Conservation (phyloP, 2,797 vertebrate genomes). For the Brotula barbata region DNA sequence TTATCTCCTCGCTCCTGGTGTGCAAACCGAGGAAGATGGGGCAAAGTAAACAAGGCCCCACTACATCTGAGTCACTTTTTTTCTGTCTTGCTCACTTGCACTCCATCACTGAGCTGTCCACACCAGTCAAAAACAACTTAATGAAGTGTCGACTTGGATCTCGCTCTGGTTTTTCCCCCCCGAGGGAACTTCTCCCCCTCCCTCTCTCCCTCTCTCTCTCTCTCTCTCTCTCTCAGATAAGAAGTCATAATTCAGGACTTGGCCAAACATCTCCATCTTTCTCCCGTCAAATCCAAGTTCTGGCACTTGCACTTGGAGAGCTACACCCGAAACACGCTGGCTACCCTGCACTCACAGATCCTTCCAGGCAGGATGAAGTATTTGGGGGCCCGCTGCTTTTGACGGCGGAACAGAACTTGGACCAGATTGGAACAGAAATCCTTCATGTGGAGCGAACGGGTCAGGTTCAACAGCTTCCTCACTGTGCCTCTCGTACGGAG, state of each 20-base stretch:
- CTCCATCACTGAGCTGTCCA: conserved; percentile 53
- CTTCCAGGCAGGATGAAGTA: conserved; percentile 17
- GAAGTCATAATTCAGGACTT: conserved; percentile 53
- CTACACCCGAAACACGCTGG: conserved; percentile 12
- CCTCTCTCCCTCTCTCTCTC: conserved; percentile 34
- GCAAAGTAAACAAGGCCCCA: conserved; percentile 5
- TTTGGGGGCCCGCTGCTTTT: conserved; percentile 24
- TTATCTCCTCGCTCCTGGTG: conserved; percentile 38
- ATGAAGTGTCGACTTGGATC: conserved; percentile 57
- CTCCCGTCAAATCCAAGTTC: conserved; percentile 35
- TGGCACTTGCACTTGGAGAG: conserved; percentile 34
- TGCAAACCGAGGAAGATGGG: conserved; percentile 18
- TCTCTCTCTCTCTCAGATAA: conserved; percentile 51
- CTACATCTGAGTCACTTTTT: conserved; percentile 9
- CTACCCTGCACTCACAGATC: conserved; percentile 13
- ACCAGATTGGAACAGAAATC: conserved; percentile 25
- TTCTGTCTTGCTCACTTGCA: conserved; percentile 32
- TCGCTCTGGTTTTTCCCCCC: conserved; percentile 37
- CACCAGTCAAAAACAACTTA: conserved; percentile 52
- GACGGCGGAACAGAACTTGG: conserved; percentile 34
- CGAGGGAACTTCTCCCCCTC: conserved; percentile 11
- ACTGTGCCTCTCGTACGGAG: conserved; percentile 15
- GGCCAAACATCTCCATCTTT: conserved; percentile 53
- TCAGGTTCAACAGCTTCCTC: conserved; percentile 10
- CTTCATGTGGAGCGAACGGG: conserved; percentile 19